phyloP scores from a whole-genome alignment of 2,888 invertebrate species.

The Chrysotoxum bicinctum region DNA sequence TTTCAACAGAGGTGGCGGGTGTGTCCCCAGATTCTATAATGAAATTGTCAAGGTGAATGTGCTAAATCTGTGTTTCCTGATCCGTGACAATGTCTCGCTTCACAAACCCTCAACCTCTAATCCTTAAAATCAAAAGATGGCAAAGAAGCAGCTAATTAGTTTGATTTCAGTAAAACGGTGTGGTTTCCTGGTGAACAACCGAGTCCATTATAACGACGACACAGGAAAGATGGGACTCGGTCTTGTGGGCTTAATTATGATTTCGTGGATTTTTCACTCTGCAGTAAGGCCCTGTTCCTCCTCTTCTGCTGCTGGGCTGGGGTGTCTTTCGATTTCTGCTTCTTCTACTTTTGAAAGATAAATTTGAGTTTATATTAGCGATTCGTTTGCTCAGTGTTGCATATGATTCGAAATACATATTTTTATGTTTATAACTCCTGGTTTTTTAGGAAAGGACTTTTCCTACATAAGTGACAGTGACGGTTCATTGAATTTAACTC shows the following conservation, averaged over 20 bases:
- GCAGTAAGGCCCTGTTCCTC: not conserved
- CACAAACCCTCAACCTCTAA: conserved; percentile 23
- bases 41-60: conserved; percentile 56
- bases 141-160: conserved; percentile 24
- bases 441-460: conserved; percentile 10
- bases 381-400: conserved; percentile 57
- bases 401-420: conserved; percentile 57
- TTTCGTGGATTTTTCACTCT: conserved; percentile 5
- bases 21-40: conserved; percentile 23
- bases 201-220: not conserved
- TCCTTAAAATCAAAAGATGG: conserved; percentile 13
- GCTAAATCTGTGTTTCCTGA: conserved; percentile 18
- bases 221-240: not conserved
- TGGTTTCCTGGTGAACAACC: not conserved
- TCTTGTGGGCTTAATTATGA: conserved; percentile 3
- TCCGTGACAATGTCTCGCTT: conserved; percentile 18
- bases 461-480: not conserved
- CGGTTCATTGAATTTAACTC: conserved; percentile 51
- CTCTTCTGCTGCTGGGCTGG: too few species aligned
- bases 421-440: conserved; percentile 21
- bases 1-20: not conserved
- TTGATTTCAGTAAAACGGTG: conserved; percentile 4
- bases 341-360: not conserved
- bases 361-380: conserved; percentile 46
- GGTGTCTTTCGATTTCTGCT: not conserved